Evolutionary conservation across 2,888 invertebrate genomes (phyloP), one percentile per base, ranked within the genome.

Genomic region (Cataglyphis albicans): DNA sequence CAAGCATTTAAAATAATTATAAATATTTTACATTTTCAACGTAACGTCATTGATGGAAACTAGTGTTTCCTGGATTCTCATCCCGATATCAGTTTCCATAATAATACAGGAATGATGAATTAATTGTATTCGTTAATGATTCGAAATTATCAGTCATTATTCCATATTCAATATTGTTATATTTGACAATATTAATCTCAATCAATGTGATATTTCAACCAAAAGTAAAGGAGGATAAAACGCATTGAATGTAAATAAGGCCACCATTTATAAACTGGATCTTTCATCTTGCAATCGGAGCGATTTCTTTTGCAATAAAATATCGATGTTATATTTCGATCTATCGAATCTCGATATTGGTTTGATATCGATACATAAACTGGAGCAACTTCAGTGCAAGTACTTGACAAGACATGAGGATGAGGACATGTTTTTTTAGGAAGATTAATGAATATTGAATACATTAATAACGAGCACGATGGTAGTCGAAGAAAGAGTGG

Each of bases 401-500:
- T 3, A 4, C 15, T 44, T 44, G 44, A 44, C 44, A 44, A 44
- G 44, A 44, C 44, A 18, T 12, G 48, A 48, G 44, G 1, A 32
- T 41, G 41, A 41, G 48, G 48, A 52, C n/a, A n/a, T 52, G n/a
- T 52, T 18, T 48, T 52, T n/a, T 48, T 52, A n/a, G 48, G 6
- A 52, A 52, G 48, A 1, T 52, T 52, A 7, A 52, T 18, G 48
- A 48, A 48, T 52, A 52, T 52, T 52, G 48, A 48, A 48, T 48
- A 48, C 48, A 52, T n/a, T 44, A 44, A 18, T 44, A 44, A 44
- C 44, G 44, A 44, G 15, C 44, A 5, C 15, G 55, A 93, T 93
- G 93, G 92, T 92, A 35, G 88, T 90, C 7, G 87, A 93, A 32
- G 90, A 91, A 61, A 91, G 90, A 70, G 86, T 35, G 18, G 92